Conservation (phyloP, 1,140 invertebrate species). For the Diabrotica virgifera region DNA sequence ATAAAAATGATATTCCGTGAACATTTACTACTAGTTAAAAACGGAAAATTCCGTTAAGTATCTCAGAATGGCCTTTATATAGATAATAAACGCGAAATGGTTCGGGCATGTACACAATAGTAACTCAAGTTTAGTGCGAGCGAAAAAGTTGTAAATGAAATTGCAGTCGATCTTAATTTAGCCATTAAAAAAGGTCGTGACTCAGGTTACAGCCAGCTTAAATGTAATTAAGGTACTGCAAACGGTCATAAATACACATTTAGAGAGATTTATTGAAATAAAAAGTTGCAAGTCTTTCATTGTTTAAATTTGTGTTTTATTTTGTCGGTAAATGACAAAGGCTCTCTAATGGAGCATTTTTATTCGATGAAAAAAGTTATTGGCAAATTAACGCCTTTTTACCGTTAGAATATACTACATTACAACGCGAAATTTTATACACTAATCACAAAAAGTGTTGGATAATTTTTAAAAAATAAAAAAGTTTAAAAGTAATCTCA, state of each 20-base stretch:
- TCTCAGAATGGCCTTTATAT: conserved; percentile 11
- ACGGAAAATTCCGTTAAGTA: background rate
- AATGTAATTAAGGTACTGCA: conserved; percentile 13
- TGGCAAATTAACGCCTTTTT: no score
- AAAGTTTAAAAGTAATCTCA: no score
- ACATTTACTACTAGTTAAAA: background rate
- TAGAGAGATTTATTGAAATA: conserved; percentile 8
- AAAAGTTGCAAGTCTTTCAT: conserved; percentile 8
- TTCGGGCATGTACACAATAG: conserved; percentile 6
- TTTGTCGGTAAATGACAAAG: background rate
- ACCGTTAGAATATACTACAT: no score
- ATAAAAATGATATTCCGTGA: no score
- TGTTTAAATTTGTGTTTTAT: conserved; percentile 1
- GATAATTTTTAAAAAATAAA: no score
- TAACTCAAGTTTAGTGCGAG: conserved; percentile 14
- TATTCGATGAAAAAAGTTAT: no score
- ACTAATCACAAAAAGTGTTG: no score
- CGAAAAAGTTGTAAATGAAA: conserved; percentile 18
- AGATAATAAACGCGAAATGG: conserved; percentile 8
- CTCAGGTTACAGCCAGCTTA: conserved; percentile 13
- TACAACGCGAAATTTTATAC: no score
- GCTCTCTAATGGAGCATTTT: no score
- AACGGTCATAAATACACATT: conserved; percentile 16
- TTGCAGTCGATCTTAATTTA: conserved; percentile 15
- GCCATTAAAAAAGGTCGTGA: conserved; percentile 16